Conservation (phyloP, 2,888 invertebrate species). For the Vannuccia rotundouncinata region DNA sequence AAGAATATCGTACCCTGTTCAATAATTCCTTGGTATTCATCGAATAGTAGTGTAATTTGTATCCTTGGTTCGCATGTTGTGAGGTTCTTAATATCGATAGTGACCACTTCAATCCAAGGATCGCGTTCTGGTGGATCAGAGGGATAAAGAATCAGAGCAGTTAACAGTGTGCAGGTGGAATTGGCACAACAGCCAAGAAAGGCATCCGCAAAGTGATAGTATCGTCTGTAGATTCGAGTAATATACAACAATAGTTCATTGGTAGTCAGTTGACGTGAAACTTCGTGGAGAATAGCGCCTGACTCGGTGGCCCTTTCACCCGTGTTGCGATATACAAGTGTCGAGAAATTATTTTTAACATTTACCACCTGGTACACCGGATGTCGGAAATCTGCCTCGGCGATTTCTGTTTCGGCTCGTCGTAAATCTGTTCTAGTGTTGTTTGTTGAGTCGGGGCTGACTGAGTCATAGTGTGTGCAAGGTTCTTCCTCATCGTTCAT, state of each 20-base stretch:
- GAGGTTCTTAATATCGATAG: slow-evolving; percentile 45
- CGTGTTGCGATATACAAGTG: slow-evolving; percentile 43
- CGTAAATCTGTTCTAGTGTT: background rate
- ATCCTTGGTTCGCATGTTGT: slow-evolving; percentile 44
- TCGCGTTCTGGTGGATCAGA: background rate
- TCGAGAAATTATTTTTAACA: slow-evolving; percentile 37
- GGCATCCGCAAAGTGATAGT: background rate
- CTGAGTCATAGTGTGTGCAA: background rate
- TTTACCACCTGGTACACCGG: slow-evolving; percentile 7
- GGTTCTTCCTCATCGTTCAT: background rate
- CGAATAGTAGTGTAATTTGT: slow-evolving; percentile 44
- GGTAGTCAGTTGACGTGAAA: slow-evolving; percentile 42
- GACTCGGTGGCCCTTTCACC: slow-evolving; percentile 44
- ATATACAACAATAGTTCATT: slow-evolving; percentile 47
- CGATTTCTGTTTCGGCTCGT: background rate
- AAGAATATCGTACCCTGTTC: slow-evolving; percentile 42
- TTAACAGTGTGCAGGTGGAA: background rate
- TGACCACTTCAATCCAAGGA: slow-evolving; percentile 39
- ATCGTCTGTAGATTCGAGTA: slow-evolving; percentile 47
- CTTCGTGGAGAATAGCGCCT: slow-evolving; percentile 48
- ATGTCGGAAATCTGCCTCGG: slow-evolving; percentile 6
- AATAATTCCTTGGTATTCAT: slow-evolving; percentile 43
- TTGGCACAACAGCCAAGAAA: slow-evolving; percentile 17
- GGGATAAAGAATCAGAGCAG: slow-evolving; percentile 10
- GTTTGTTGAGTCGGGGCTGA: background rate